Evolutionary conservation across 2,888 invertebrate genomes (phyloP), one percentile per base, ranked within the genome.

Genomic region (Tiliacea citrago): DNA sequence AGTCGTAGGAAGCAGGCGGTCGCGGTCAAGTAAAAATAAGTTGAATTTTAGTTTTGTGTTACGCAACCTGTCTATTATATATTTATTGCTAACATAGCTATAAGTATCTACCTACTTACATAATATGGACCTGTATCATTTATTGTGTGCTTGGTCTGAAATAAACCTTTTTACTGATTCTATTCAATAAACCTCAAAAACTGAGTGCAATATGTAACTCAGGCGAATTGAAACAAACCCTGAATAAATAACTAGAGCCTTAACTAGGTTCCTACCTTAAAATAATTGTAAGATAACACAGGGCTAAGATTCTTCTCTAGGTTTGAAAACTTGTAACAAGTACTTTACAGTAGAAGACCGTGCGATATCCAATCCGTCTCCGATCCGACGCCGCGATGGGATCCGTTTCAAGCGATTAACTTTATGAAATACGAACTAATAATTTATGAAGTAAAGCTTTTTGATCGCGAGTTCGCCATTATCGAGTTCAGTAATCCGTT

Each of bases 381-480:
- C 77, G 74, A 77, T 68, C 63, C 74, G 42, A 55, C 65, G 75
- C 55, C 80, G 72, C 74, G 76, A 82, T 79, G 73, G 65, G 69
- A 75, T 79, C 82, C 68, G 74, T 79, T 77, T 75, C 81, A 68
- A 68, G 63, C 73, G 90, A 89, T 90, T 89, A 90, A 90, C 89
- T 88, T 89, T 86, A 86, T 88, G 88, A 89, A 90, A 89, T 82
- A 86, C 84, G 78, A 85, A 82, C 88, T 86, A 89, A 91, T 91
- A 86, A 90, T 91, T 91, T 90, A 89, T 89, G 88, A 86, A 85
- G 79, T 68, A 73, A 84, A 86, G 76, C 85, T 82, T 86, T 87
- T 86, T 83, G 81, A 83, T 85, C 86, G 79, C 65, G 77, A 87
- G 79, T 81, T 78, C 49, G 24, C 78, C 82, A 85, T 86, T 86